Base-by-base conservation (phyloP, 2,888 invertebrate species). In the Coleophora flavipennella region DNA sequence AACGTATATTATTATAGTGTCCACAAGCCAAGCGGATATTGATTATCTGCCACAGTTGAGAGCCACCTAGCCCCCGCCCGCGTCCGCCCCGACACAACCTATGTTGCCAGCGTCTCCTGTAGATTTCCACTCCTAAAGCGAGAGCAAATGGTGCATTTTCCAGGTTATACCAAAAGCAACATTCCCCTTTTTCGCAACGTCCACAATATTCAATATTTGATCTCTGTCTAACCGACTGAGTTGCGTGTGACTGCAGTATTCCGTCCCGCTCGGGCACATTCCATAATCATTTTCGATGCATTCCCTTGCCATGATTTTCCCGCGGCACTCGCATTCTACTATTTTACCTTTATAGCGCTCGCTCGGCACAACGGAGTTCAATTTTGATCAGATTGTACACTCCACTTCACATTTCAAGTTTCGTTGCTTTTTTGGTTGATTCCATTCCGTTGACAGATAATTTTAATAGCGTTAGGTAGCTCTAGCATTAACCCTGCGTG, bases 21-120 rank as follows among this genome's bases (percentile, higher is more conserved):
- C 85, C 85, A 85, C 83, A 81, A 84, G 85, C 84, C 85, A 83
- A 84, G 85, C 85, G 85, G 85, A 85, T 85, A 85, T 85, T 85
- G 85, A 85, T 85, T 86, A 85, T 85, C 85, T 85, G 84, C 84
- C 84, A 84, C 81, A 84, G 84, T 81, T 79, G 83, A 83, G 81
- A 84, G 80, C 79, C 77, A 72, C 75, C 73, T 65, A 70, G 62
- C 62, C 70, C 75, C 68, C 62, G 67, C 60, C 69, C 64, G 56
- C 59, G 51, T 49, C 56, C 51, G 45, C 48, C 46, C 53, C 48
- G 58, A 56, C 55, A 63, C 53, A 70, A 62, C 70, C 57, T 70
- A 78, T 62, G 66, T 62, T 57, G 36, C 44, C 42, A 27, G 33
- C 13, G 32, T 31, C 37, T 35, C 40, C 34, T 39, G 38, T 31